Evolutionary conservation across 1,140 invertebrate species (phyloP).

Genomic region (Sycophaga agraensis): DNA sequence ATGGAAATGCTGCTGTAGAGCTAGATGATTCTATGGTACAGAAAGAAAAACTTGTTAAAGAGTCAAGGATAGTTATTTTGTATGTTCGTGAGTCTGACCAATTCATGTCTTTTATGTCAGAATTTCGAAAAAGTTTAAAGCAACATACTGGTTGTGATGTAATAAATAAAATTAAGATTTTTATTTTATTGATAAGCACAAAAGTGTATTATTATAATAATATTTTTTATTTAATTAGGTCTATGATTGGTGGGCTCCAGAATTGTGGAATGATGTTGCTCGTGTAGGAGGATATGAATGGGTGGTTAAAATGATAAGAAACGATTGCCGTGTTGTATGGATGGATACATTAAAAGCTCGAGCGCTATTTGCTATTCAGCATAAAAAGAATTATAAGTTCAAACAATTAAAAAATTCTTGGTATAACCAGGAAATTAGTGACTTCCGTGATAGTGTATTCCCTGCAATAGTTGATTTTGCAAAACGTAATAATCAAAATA

Average conservation of each 20-base stretch:
- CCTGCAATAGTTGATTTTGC: slow-evolving; percentile 33
- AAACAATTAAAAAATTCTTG: slow-evolving; percentile 8
- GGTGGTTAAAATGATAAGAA: slow-evolving; percentile 37
- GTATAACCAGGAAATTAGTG: slow-evolving; percentile 31
- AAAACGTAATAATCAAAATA: slow-evolving; percentile 32
- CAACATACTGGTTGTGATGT: slow-evolving; percentile 36
- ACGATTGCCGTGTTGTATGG: slow-evolving; percentile 38
- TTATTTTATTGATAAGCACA: not conserved
- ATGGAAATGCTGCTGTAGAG: not conserved
- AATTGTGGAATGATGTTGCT: slow-evolving; percentile 42
- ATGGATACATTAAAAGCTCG: slow-evolving; percentile 38
- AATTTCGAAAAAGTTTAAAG: slow-evolving; percentile 38
- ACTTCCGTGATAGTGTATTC: slow-evolving; percentile 42
- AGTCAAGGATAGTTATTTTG: slow-evolving; percentile 37
- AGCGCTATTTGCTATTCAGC: slow-evolving; percentile 22
- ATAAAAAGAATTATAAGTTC: slow-evolving; percentile 25
- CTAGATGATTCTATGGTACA: slow-evolving; percentile 10
- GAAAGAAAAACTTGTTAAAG: slow-evolving; percentile 16
- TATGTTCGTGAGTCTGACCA: slow-evolving; percentile 37
- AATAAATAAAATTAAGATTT: slow-evolving; percentile 23
- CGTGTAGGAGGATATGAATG: slow-evolving; percentile 39
- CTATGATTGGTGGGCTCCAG: slow-evolving; percentile 41
- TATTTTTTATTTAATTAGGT: slow-evolving; percentile 31
- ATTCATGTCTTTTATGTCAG: slow-evolving; percentile 41
- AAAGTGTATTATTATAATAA: not conserved